phyloP scores from a whole-genome alignment of 2,797 vertebrate species.

The Ceryle rudis region DNA sequence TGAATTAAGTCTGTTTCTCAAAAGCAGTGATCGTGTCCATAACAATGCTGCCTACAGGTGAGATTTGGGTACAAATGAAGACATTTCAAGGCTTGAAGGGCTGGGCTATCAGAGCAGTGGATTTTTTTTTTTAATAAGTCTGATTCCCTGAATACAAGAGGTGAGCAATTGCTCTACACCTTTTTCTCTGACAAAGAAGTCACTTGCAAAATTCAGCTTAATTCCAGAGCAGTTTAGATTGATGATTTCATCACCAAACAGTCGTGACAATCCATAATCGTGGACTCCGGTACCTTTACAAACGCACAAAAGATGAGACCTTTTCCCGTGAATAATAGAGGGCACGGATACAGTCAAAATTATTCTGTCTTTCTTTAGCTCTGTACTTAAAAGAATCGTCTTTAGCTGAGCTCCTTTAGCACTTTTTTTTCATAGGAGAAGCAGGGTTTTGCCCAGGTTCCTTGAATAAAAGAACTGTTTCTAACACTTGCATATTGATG shows the following conservation, averaged over 20 bases:
- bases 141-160: not conserved
- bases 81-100: not conserved
- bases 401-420: not conserved
- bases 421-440: not conserved
- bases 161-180: not conserved
- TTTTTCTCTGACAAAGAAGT: not conserved
- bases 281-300: not conserved
- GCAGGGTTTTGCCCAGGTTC: conserved; percentile 13
- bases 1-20: not conserved
- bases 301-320: not conserved
- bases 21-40: fast-evolving
- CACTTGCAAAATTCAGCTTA: not conserved
- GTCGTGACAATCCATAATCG: conserved; percentile 23
- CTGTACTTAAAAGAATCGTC: not conserved
- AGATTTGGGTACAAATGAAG: not conserved
- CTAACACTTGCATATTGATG: conserved; percentile 21
- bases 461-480: not conserved
- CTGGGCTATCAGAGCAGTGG: not conserved
- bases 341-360: not conserved
- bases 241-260: conserved; percentile 13
- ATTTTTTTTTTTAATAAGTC: not conserved
- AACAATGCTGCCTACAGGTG: not conserved
- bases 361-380: not conserved
- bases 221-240: not conserved
- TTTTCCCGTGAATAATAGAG: not conserved